Base-by-base conservation (phyloP, 2,113 vertebrate species). In the Lophotis ruficrista region DNA sequence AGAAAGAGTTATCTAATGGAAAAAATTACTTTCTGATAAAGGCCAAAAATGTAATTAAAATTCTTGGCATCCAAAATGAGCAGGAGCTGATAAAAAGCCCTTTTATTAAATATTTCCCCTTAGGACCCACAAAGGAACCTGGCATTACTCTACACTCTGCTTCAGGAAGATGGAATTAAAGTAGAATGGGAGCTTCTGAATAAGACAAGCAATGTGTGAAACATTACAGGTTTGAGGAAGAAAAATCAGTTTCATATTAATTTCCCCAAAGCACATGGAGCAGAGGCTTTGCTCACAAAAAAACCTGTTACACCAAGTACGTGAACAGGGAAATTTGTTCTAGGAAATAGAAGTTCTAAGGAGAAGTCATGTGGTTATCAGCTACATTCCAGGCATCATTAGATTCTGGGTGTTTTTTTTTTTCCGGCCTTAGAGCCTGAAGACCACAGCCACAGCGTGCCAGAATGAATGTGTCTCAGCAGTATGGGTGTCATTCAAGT, bases 91-190 rank as follows among this genome's bases (percentile, higher is more conserved):
- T 94, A 91, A 97, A 89, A 66, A 81, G 18, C 4, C 6, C 35
- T 95, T 93, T 38, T 72, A 85, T 86, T 94, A 96, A 96, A 80
- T 90, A 88, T 71, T 96, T 96, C 35, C 89, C 84, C 57, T 21
- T 77, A 3, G 12, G 81, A 90, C 38, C 31, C 15, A 19, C 56
- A 84, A n/a, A 90, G 47, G 47, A 93, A 57, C 58, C 64, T 94
- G 75, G 4, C 30, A 53, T 91, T 88, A 33, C 57, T 65, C 64
- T 91, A 17, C 33, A 47, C 16, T 83, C 41, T 87, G 35, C 70
- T 76, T 92, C 31, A 25, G 88, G 62, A 95, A 33, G 15, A 70
- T 76, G 10, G 78, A 91, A 95, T 96, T 95, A 84, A 95, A 92
- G 54, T 53, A 88, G 58, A 91, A 87, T 4, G 6, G 58, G 35